Conservation (phyloP, 2,888 invertebrate species). For the Epinotia demarniana region DNA sequence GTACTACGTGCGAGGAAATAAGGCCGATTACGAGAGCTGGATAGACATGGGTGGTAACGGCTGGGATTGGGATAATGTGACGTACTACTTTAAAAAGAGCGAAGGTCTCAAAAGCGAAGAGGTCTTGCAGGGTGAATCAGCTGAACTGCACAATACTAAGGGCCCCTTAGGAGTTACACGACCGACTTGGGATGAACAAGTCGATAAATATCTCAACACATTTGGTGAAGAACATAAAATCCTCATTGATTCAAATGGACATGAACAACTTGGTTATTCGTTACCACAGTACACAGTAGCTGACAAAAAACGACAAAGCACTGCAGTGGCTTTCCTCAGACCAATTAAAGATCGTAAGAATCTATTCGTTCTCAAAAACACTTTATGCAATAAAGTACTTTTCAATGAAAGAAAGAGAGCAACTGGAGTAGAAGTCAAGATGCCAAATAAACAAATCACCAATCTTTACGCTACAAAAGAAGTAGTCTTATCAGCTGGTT, state of each 20-base stretch:
- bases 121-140: background rate
- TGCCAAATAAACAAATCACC: conserved; percentile 49
- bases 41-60: conserved; percentile 65
- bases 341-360: conserved; percentile 18
- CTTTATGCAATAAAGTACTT: conserved; percentile 7
- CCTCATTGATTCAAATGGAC: conserved; percentile 22
- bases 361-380: conserved; percentile 25
- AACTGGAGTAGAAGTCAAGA: conserved; percentile 57
- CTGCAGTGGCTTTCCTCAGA: conserved; percentile 26
- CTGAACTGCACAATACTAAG: conserved; percentile 82
- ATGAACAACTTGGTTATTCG: conserved; percentile 32
- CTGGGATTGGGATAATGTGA: conserved; percentile 85
- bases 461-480: conserved; percentile 56
- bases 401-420: conserved; percentile 53
- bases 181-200: conserved; percentile 93
- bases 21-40: conserved; percentile 84
- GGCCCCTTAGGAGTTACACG: conserved; percentile 92
- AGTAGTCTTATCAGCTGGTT: conserved; percentile 65
- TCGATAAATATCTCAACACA: conserved; percentile 83
- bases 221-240: conserved; percentile 16
- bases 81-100: conserved; percentile 12
- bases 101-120: conserved; percentile 1
- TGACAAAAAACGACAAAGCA: conserved; percentile 27
- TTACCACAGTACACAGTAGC: conserved; percentile 18
- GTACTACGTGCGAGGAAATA: conserved; percentile 87